Conservation (phyloP, 2,888 invertebrate species). For the Leucoma salicis region DNA sequence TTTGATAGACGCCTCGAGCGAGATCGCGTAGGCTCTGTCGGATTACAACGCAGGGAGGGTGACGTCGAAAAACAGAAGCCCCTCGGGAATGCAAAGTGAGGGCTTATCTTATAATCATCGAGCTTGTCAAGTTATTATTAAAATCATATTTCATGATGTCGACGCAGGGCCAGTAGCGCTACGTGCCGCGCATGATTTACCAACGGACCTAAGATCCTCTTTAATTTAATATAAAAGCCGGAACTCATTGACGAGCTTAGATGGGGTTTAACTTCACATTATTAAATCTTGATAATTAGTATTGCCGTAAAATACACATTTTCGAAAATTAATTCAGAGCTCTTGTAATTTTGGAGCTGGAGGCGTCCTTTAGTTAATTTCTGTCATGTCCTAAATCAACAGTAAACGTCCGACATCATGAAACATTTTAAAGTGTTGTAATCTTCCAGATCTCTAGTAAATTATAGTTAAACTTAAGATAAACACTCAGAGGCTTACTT, state of each 20-base stretch:
- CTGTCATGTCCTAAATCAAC: conserved; percentile 74
- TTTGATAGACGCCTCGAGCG: conserved; percentile 38
- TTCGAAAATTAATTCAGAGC: neutral
- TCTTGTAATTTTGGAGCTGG: neutral
- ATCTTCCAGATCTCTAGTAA: conserved; percentile 72
- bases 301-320: too few species aligned
- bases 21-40: conserved; percentile 55
- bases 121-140: conserved; percentile 83
- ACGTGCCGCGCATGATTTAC: conserved; percentile 61
- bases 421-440: conserved; percentile 62
- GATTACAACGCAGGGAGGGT: conserved; percentile 59
- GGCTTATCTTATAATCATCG: conserved; percentile 82
- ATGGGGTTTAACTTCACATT: conserved; percentile 44
- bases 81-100: conserved; percentile 78
- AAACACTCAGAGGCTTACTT: conserved; percentile 56
- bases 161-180: conserved; percentile 37
- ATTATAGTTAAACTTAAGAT: conserved; percentile 70
- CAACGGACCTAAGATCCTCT: conserved; percentile 7
- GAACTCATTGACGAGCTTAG: conserved; percentile 28
- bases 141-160: conserved; percentile 80
- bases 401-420: conserved; percentile 53
- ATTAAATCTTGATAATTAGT: too few species aligned
- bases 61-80: conserved; percentile 68
- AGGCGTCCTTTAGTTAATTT: conserved; percentile 55
- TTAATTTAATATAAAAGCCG: conserved; percentile 41